A percentile compares a stretch with the other conserved stretches of the same genome.
These are phyloP conservation scores for Drosophila kambysellisi DNA, from an alignment of 2,888 invertebrate genomes.

Conservation along the genomic window DNA sequence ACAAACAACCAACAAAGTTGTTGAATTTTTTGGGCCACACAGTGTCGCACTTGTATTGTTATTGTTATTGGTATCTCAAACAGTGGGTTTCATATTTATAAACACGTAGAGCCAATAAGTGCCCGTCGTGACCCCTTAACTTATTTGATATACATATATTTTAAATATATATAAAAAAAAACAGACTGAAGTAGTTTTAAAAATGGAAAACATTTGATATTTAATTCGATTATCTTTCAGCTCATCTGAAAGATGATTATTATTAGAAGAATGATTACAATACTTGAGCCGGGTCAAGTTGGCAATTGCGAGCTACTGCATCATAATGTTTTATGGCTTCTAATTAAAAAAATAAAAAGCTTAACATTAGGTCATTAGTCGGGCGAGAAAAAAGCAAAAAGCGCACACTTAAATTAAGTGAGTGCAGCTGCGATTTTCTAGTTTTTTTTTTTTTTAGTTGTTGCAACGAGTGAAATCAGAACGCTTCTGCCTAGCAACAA, in stretches of 20 bases:
- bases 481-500: constrained; percentile 72
- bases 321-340: constrained; percentile 36
- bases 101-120: constrained; percentile 50
- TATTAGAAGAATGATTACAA: not conserved
- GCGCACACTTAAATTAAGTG: constrained; percentile 30
- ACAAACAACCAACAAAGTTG: not conserved
- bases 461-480: constrained; percentile 66
- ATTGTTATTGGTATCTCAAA: constrained; percentile 8
- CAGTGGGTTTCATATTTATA: constrained; percentile 53
- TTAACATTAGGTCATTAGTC: constrained; percentile 32
- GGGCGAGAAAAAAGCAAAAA: constrained; percentile 10
- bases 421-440: constrained; percentile 50
- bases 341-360: constrained; percentile 41
- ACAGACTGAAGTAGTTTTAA: too few relatives aligned
- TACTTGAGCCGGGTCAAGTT: constrained; percentile 1
- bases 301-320: not conserved
- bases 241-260: not conserved
- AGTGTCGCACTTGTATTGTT: not conserved
- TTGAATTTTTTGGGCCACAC: constrained; percentile 32
- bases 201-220: not conserved
- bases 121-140: constrained; percentile 5
- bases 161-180: too few relatives aligned
- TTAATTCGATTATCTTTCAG: not conserved
- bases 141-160: not conserved
- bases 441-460: not conserved